These are phyloP conservation scores for Holothuria scabra DNA, from an alignment of 53 echinoderm and acorn worm species.

Conservation along the genomic window DNA sequence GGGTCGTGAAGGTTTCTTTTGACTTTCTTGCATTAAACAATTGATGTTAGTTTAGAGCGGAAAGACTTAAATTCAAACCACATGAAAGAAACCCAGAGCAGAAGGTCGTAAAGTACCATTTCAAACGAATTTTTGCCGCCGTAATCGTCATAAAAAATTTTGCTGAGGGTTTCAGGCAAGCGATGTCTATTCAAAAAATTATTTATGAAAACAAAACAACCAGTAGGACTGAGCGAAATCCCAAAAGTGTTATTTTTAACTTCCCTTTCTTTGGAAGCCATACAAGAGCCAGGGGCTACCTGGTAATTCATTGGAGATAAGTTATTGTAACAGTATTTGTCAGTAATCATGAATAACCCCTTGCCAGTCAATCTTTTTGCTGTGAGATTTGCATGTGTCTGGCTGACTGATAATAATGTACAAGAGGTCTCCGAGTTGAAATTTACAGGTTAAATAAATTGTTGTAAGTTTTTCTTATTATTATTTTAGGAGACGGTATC, in stretches of 20 bases:
- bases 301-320: background rate
- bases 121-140: constrained; percentile 34
- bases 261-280: background rate
- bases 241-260: constrained; percentile 20
- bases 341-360: too few relatives aligned
- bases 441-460: too few relatives aligned
- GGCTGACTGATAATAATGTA: too few relatives aligned
- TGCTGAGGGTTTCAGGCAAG: too few relatives aligned
- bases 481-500: too few relatives aligned
- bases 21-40: constrained; percentile 1
- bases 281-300: background rate
- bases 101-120: background rate
- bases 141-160: constrained; percentile 14
- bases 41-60: constrained; percentile 35
- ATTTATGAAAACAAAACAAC: constrained; percentile 19
- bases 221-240: constrained; percentile 2
- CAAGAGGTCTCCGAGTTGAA: too few relatives aligned
- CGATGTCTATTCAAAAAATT: background rate
- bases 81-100: constrained; percentile 16
- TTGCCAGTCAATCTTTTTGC: too few relatives aligned
- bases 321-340: constrained; percentile 29
- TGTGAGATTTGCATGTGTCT: too few relatives aligned
- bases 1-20: constrained; percentile 18
- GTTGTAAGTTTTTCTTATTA: too few relatives aligned
- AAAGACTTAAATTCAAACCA: constrained; percentile 12